Conservation (phyloP, 2,888 invertebrate species). For the Dynastes maya region DNA sequence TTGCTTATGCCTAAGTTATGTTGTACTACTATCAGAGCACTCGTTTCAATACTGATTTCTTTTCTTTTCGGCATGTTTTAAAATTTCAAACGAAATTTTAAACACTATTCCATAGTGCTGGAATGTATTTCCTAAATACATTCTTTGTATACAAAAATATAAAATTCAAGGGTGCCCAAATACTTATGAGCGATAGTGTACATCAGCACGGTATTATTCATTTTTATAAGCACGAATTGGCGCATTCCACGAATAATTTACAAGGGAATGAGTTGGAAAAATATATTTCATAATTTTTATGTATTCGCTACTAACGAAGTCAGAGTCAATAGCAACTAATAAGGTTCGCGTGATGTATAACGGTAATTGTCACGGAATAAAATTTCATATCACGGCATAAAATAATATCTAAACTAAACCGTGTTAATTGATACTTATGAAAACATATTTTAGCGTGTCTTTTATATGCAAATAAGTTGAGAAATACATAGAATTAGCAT, state of each 20-base stretch:
- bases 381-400: slow-evolving; percentile 3
- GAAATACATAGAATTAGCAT: neutral
- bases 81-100: too few species aligned
- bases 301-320: neutral
- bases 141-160: too few species aligned
- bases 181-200: too few species aligned
- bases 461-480: neutral
- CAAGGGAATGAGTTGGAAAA: neutral
- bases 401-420: slow-evolving; percentile 8
- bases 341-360: slow-evolving; percentile 1
- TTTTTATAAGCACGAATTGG: neutral
- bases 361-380: neutral
- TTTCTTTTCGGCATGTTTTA: too few species aligned
- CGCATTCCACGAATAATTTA: too few species aligned
- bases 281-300: neutral
- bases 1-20: too few species aligned
- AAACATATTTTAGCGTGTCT: neutral
- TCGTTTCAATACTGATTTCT: too few species aligned
- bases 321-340: neutral
- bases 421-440: neutral
- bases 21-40: too few species aligned
- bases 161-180: too few species aligned
- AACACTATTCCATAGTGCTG: too few species aligned
- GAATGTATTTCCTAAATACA: too few species aligned
- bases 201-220: too few species aligned